A percentile compares a stretch with the other conserved stretches of the same genome.
Evolutionary conservation across 2,888 invertebrate genomes (phyloP).

Genomic region (Blastobasis adustella): DNA sequence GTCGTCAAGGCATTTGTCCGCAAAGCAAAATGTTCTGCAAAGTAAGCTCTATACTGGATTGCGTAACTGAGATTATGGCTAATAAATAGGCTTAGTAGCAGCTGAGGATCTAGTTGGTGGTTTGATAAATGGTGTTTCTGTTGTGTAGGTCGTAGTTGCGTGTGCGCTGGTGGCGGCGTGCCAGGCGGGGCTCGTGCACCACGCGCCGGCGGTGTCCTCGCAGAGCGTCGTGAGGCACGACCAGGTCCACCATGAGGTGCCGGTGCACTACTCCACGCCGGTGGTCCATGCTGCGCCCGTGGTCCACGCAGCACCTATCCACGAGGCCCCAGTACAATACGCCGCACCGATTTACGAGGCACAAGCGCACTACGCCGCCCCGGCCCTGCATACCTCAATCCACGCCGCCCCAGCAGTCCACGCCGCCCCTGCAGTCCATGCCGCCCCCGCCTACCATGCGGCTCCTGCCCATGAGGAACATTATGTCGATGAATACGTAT

Average conservation of each 20-base stretch:
- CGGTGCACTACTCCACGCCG: conserved; percentile 40
- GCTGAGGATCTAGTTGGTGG: background rate
- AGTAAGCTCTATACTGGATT: conserved; percentile 45
- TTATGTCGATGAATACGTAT: conserved; percentile 65
- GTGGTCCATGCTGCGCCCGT: conserved; percentile 19
- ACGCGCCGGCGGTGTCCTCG: conserved; percentile 62
- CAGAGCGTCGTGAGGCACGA: conserved; percentile 66
- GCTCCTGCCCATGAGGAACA: conserved; percentile 42
- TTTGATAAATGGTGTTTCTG: conserved; percentile 7
- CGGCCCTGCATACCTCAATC: conserved; percentile 14
- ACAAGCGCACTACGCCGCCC: conserved; percentile 15
- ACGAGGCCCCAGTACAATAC: conserved; percentile 22
- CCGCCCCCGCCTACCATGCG: conserved; percentile 22
- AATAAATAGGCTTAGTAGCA: background rate
- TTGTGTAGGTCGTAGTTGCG: conserved; percentile 41
- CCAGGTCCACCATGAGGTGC: conserved; percentile 49
- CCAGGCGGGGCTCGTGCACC: conserved; percentile 57
- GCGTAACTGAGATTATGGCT: background rate
- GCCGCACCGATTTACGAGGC: conserved; percentile 17
- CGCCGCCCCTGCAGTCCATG: conserved; percentile 20
- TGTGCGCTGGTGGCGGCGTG: conserved; percentile 53
- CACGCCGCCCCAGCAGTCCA: conserved; percentile 21
- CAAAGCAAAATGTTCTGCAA: conserved; percentile 69
- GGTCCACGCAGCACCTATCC: conserved; percentile 18
- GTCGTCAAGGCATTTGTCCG: conserved; percentile 59